phyloP scores from a whole-genome alignment of 30 jellyfish, hydroid and myxozoan genomes.

The Hydractinia symbiolongicarpus region DNA sequence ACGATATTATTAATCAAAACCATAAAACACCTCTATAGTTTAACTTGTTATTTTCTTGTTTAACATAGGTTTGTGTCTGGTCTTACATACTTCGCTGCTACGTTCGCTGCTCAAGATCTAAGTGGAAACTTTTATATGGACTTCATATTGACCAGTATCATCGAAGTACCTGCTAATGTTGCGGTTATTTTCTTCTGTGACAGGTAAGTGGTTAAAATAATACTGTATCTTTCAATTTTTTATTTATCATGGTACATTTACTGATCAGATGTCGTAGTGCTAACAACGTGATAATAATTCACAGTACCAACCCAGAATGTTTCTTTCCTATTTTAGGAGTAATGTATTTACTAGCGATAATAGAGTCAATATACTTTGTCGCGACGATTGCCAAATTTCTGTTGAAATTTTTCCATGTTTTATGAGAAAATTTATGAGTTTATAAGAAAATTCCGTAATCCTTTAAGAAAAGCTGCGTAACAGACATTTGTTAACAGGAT shows the following conservation, averaged over 20 bases:
- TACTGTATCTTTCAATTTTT: neutral
- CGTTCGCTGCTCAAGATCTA: slow-evolving; percentile 67
- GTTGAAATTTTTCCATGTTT: too few species aligned
- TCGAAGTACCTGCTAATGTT: slow-evolving; percentile 68
- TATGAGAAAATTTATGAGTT: too few species aligned
- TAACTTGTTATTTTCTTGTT: neutral
- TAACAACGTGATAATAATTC: neutral
- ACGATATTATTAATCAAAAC: too few species aligned
- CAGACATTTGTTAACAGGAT: too few species aligned
- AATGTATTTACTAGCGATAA: too few species aligned
- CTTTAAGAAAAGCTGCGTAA: too few species aligned
- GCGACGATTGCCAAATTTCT: too few species aligned
- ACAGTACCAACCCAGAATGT: neutral
- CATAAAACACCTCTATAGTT: too few species aligned
- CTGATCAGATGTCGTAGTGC: neutral
- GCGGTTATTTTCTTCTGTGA: slow-evolving; percentile 39
- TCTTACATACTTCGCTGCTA: slow-evolving; percentile 55
- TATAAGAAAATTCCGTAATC: too few species aligned
- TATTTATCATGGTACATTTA: neutral
- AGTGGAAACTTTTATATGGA: slow-evolving; percentile 68
- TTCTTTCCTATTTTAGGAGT: too few species aligned
- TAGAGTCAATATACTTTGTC: too few species aligned
- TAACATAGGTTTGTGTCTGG: slow-evolving; percentile 71
- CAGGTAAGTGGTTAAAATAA: slow-evolving; percentile 22
- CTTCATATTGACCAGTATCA: slow-evolving; percentile 56